Evolutionary conservation across 2,888 invertebrate genomes (phyloP).

Genomic region (Agriopis marginaria): DNA sequence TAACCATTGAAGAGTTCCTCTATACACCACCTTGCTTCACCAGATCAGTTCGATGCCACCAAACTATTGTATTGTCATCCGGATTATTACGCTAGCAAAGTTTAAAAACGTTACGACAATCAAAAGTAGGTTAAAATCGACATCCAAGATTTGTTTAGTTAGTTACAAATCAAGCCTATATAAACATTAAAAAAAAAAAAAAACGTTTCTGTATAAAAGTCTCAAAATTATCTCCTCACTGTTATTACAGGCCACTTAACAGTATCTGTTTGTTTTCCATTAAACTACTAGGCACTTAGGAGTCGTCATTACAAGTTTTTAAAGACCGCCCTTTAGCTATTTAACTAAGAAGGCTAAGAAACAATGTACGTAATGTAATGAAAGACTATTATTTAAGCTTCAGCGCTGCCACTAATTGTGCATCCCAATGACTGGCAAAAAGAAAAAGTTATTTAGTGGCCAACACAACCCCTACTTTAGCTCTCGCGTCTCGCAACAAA

Average conservation of each 20-base stretch:
- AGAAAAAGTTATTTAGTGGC: slow-evolving; percentile 10
- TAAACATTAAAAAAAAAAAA: no score
- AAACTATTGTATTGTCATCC: no score
- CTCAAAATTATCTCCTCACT: not conserved
- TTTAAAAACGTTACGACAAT: no score
- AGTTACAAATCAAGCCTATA: no score
- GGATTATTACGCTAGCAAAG: no score
- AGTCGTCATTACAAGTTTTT: slow-evolving; percentile 6
- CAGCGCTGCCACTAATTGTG: slow-evolving; percentile 14
- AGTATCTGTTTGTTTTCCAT: slow-evolving; percentile 2
- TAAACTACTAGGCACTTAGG: not conserved
- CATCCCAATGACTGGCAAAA: slow-evolving; percentile 16
- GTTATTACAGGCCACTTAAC: slow-evolving; percentile 31
- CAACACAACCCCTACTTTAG: slow-evolving; percentile 29
- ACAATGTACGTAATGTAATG: slow-evolving; percentile 17
- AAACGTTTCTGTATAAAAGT: not conserved
- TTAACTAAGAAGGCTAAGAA: not conserved
- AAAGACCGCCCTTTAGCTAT: slow-evolving; percentile 7
- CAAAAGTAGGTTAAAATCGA: no score
- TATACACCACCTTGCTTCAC: no score
- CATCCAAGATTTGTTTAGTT: no score
- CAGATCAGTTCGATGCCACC: no score
- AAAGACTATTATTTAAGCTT: slow-evolving; percentile 14
- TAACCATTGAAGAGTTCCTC: no score
- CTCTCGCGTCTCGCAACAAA: slow-evolving; percentile 37